Base-by-base conservation (phyloP, 1,140 invertebrate species). In the Antheraea mylitta region DNA sequence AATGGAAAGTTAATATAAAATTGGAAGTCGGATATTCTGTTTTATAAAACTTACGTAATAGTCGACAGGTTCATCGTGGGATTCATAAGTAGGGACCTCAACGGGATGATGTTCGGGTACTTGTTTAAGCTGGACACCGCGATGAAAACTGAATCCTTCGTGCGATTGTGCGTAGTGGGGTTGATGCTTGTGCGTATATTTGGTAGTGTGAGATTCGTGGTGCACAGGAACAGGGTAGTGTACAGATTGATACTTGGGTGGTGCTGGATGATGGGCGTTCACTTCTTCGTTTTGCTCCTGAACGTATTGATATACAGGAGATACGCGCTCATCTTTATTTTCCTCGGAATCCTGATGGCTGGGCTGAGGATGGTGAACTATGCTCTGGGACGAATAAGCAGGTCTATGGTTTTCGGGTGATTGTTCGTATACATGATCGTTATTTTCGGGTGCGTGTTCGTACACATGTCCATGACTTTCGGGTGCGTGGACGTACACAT, bases 21-120 rank as follows among this genome's bases (percentile, higher is more conserved):
- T 70, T 64, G 59, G 61, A 73, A 75, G 71, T 74, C 76, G 78
- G 81, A 86, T 80, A 76, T 78, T 66, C 70, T 66, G 70, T 71
- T 64, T 38, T 53, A 70, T 70, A 70, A 66, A 53, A 87, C 89
- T 90, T 85, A 92, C 89, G 75, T 90, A 92, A 87, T 90, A 92
- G 75, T 92, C 89, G 13, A 92, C 68, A 18, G 83, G 83, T 67
- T 92, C 85, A 45, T 91, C 89, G 64, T 90, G 80, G 37, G 83
- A 83, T 70, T 81, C 72, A 45, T 80, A 68, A 64, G 72, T 64
- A 22, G 75, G 77, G 16, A 67, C 61, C 18, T 86, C 84, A 10
- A 80, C 68, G 64, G 86, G 76, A n/a, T 71, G 78, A 45, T 65
- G 58, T 19, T 38, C 70, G 22, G 70, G 70, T 5, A 69, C 61